A percentile compares a stretch with the other conserved stretches of the same genome.
Evolutionary conservation across 2,113 vertebrate genomes (phyloP).

Genomic region (Pelecanoides urinatrix): DNA sequence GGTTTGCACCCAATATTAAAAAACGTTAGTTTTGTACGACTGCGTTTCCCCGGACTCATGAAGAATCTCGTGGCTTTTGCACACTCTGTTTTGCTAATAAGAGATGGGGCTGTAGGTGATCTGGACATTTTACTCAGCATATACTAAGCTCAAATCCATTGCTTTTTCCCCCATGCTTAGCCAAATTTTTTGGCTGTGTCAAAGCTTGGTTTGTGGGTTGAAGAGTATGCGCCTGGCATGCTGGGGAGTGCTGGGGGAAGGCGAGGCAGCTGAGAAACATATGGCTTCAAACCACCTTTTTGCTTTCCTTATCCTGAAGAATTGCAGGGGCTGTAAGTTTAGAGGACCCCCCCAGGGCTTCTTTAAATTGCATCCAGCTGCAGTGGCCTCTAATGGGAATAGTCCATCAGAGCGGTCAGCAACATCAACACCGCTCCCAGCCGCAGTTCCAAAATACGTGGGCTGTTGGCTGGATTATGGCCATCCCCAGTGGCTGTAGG

Average conservation of each 20-base stretch:
- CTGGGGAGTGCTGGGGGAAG: background rate
- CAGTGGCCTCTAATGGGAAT: conserved; percentile 26
- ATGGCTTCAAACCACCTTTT: background rate
- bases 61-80: background rate
- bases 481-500: background rate
- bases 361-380: conserved; percentile 36
- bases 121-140: background rate
- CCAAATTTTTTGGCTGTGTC: background rate
- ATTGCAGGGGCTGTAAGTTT: background rate
- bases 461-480: background rate
- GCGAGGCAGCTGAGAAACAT: background rate
- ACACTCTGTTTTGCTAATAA: background rate
- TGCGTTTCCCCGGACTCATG: background rate
- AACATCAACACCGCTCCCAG: background rate
- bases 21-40: background rate
- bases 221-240: background rate
- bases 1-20: background rate
- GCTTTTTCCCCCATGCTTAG: background rate
- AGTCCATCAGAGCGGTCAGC: background rate
- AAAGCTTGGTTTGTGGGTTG: background rate
- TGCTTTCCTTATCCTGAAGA: background rate
- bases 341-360: background rate
- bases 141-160: background rate
- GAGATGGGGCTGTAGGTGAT: background rate
- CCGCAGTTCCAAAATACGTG: background rate